Conservation (phyloP, 2,797 vertebrate species). For the Tokudaia tokunoshimensis region DNA sequence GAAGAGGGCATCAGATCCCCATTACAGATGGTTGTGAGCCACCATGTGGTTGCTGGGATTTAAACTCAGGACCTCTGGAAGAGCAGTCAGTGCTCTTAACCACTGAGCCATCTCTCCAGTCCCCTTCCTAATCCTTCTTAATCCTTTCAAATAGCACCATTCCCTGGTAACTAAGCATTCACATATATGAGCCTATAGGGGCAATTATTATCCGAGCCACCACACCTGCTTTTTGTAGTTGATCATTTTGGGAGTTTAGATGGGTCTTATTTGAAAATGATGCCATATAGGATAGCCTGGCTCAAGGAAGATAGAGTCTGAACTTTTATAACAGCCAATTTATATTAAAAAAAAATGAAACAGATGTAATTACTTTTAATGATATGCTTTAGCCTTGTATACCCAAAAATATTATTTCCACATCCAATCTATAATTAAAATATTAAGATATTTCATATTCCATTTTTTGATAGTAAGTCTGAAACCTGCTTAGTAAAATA, state of each 20-base stretch:
- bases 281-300: not conserved
- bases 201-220: not conserved
- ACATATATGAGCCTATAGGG: not conserved
- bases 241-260: not conserved
- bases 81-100: too few species aligned
- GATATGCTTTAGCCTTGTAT: not conserved
- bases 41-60: too few species aligned
- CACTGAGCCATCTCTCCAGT: too few species aligned
- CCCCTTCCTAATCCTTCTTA: not conserved
- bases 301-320: not conserved
- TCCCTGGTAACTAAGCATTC: not conserved
- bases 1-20: too few species aligned
- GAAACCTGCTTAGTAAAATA: not conserved
- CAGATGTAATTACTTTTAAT: not conserved
- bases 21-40: too few species aligned
- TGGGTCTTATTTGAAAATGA: not conserved
- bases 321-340: not conserved
- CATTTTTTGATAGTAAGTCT: not conserved
- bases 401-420: slow-evolving; percentile 24
- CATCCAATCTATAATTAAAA: slow-evolving; percentile 6
- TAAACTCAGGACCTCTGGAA: too few species aligned
- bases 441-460: not conserved
- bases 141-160: not conserved
- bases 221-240: not conserved
- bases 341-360: not conserved